phyloP scores from a whole-genome alignment of 2,113 vertebrate genomes.

The Pygoscelis antarcticus region DNA sequence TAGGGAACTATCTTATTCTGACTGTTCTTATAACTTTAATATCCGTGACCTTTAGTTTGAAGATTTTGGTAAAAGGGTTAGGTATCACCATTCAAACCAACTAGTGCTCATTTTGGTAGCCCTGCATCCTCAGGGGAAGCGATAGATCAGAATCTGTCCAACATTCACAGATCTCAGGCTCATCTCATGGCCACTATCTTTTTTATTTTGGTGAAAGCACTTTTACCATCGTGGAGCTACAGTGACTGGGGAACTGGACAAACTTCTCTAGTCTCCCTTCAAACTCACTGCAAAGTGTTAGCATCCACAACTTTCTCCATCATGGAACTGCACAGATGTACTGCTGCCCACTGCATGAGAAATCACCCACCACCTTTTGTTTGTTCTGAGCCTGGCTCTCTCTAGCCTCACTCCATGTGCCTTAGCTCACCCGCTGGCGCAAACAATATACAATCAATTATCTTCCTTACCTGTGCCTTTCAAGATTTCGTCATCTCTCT shows the following conservation, averaged over 20 bases:
- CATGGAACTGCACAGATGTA: not conserved
- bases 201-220: not conserved
- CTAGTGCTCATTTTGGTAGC: not conserved
- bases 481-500: not conserved
- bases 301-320: not conserved
- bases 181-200: not conserved
- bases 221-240: not conserved
- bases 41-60: not conserved
- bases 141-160: not conserved
- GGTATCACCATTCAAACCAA: not conserved
- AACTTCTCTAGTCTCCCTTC: not conserved
- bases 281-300: not conserved
- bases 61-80: not conserved
- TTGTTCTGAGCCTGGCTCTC: not conserved
- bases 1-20: not conserved
- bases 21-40: not conserved
- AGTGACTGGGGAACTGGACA: fast-evolving
- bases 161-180: not conserved
- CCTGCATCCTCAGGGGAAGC: not conserved
- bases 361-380: not conserved
- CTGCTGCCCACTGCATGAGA: not conserved
- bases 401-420: not conserved
- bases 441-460: not conserved
- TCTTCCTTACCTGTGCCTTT: not conserved
- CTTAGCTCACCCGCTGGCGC: not conserved